These are phyloP conservation scores for Trichopria drosophilae DNA, from an alignment of 2,888 invertebrate species.

Conservation along the genomic window DNA sequence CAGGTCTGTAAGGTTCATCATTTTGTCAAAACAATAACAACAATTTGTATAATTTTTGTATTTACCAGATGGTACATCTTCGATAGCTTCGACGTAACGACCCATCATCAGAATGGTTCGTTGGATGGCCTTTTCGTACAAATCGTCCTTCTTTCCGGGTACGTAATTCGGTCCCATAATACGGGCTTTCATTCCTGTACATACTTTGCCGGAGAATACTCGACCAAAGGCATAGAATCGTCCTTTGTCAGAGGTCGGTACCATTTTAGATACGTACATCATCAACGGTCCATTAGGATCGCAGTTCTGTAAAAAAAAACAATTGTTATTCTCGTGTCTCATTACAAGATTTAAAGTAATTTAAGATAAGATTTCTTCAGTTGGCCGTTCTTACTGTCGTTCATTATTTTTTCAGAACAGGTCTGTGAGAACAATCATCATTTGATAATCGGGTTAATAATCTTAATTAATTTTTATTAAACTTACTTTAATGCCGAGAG, in stretches of 20 bases:
- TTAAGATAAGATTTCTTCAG: conserved; percentile 37
- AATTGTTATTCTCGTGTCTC: not conserved
- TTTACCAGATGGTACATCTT: conserved; percentile 93
- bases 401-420: conserved; percentile 52
- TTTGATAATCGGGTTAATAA: conserved; percentile 20
- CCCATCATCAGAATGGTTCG: conserved; percentile 99
- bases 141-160: conserved; percentile 98
- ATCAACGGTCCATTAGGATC: conserved; percentile 97
- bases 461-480: conserved; percentile 1
- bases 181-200: conserved; percentile 88
- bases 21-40: too few species aligned
- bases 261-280: conserved; percentile 99
- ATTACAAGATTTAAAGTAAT: not conserved
- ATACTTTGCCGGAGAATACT: conserved; percentile 93
- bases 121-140: conserved; percentile 99
- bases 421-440: conserved; percentile 57
- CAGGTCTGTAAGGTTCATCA: conserved; percentile 54
- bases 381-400: conserved; percentile 50
- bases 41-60: conserved; percentile 18
- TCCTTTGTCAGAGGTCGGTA: conserved; percentile 99
- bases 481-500: conserved; percentile 78
- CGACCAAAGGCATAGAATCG: conserved; percentile 99
- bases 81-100: conserved; percentile 98
- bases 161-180: conserved; percentile 99
- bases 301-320: conserved; percentile 68